Evolutionary conservation across 64 coral and sea anemone species (phyloP).

Genomic region (Dendronephthya gigantea): DNA sequence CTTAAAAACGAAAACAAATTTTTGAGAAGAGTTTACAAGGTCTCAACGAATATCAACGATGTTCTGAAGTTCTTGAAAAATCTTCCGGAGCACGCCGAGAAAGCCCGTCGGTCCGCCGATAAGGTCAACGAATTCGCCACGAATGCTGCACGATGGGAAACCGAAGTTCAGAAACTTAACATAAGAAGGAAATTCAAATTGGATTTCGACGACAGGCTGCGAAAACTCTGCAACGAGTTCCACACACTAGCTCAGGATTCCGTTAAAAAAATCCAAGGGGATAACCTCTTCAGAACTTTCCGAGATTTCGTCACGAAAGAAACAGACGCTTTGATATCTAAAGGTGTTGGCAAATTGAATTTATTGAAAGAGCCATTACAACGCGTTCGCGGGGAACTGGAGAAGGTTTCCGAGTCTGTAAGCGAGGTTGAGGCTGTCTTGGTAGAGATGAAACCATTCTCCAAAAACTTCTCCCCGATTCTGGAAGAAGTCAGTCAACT

Average conservation of each 20-base stretch:
- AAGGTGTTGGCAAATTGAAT: neutral
- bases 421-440: neutral
- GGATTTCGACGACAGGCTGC: slow-evolving; percentile 54
- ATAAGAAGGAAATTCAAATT: slow-evolving; percentile 57
- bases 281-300: slow-evolving; percentile 50
- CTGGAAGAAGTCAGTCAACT: neutral
- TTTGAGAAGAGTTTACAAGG: neutral
- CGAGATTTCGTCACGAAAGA: slow-evolving; percentile 20
- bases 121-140: slow-evolving; percentile 64
- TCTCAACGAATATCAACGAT: slow-evolving; percentile 39
- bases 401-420: slow-evolving; percentile 7
- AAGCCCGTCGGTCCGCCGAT: slow-evolving; percentile 69
- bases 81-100: slow-evolving; percentile 59
- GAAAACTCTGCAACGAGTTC: slow-evolving; percentile 62
- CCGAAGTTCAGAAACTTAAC: slow-evolving; percentile 53
- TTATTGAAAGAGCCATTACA: neutral
- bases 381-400: neutral
- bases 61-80: slow-evolving; percentile 44
- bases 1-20: slow-evolving; percentile 3
- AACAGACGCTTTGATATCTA: neutral
- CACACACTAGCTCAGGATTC: slow-evolving; percentile 37
- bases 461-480: slow-evolving; percentile 2
- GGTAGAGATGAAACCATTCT: neutral
- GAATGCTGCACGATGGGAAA: slow-evolving; percentile 46
- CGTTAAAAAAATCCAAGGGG: slow-evolving; percentile 46